Evolutionary conservation across 2,797 vertebrate genomes (phyloP), one percentile per base, ranked within the genome.

Genomic region (Hoplostethus mediterraneus): DNA sequence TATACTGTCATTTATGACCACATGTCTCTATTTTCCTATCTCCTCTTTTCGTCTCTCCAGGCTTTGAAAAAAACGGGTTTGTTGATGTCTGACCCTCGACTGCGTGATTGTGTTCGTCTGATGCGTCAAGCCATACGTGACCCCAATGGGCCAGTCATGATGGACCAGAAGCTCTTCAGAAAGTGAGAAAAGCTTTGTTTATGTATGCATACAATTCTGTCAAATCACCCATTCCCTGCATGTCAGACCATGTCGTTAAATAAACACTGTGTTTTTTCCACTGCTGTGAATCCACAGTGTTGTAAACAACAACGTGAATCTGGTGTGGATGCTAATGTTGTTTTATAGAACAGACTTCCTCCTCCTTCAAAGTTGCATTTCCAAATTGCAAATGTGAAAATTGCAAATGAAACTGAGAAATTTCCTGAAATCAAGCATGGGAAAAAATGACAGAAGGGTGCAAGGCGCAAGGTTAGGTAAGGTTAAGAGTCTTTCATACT

Each of bases 81-180:
- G 67, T 89, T 95, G 88, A 96, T 95, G 0, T 95, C 96, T 52
- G 97, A 97, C 86, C 97, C 97, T 33, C 92, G 97, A 31, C 94
- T 98, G 63, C 94, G 90, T 56, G 94, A 96, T 89, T 96, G 95
- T 67, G 93, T 97, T 90, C 87, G 17, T 71, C 93, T 94, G 85
- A 94, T 97, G 89, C 90, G 91, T 14, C 85, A 91, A 4, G 88
- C 88, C 47, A 81, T 95, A 40, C 93, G 84, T 51, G 95, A 96
- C 45, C 92, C 95, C 28, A 42, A 59, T 30, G 94, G 92, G 3
- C 92, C 93, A 0, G 94, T 94, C 80, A 92, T 95, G 88, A 95
- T 98, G 93, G 95, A 97, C 90, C 92, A 95, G 82, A 90, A 94
- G 38, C 93, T 97, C 73, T 98, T 98, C 84, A 94, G 86, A 87